Base-by-base conservation (phyloP, 2,113 vertebrate genomes). In the Lampris megalopsis region DNA sequence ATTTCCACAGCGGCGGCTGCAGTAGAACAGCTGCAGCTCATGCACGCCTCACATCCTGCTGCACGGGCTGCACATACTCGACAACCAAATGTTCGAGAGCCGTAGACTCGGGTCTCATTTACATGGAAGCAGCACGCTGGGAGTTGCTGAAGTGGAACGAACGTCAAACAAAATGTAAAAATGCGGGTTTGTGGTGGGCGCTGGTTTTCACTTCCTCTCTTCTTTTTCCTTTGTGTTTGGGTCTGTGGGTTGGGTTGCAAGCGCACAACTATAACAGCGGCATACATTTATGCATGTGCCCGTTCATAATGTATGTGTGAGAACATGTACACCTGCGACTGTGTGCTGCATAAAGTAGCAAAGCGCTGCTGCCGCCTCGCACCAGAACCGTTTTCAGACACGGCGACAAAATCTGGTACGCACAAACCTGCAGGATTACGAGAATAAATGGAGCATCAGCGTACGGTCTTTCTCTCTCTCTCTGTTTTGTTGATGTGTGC, bases 81-180 rank as follows among this genome's bases (percentile, higher is more conserved):
- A 24, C 24, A 41, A 49, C 38, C 6, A 40, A 63, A 56, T 5
- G n/a, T 66, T 71, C 36, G 56, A 87, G 70, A 47, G 77, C 42
- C 63, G 48, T 45, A n/a, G 57, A 35, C 74, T 63, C 71, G 8
- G 47, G 63, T 62, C 67, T 67, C 63, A 77, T 36, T 66, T 52
- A 63, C 40, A n/a, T 59, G 70, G 47, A 77, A 79, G 48, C 68
- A 24, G 81, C 61, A 63, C 63, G 1, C 35, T n/a, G 68, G 71
- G 74, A 3, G 58, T 75, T 50, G 49, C 3, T 77, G 59, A 75
- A 79, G 71, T 65, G 45, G 54, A 77, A 65, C 61, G 47, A 85
- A 77, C 63, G 71, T 54, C 71, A 81, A 63, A 73, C 67, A 61
- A 86, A 79, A 24, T 24, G 24, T 63, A 53, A 11, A 82, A 71